Evolutionary conservation across 2,113 vertebrate species (phyloP).

Genomic region (Furnarius figulus): DNA sequence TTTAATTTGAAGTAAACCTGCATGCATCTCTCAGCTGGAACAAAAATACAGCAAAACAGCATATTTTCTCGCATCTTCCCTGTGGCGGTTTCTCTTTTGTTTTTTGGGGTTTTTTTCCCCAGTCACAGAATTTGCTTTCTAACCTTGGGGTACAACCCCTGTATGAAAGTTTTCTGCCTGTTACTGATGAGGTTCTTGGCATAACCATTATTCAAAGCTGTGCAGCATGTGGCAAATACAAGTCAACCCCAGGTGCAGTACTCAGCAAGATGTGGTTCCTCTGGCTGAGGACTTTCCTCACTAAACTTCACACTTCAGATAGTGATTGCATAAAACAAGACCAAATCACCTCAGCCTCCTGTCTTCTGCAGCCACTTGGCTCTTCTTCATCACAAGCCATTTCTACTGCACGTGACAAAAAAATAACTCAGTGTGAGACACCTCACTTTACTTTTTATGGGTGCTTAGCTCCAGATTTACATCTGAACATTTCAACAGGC

Average conservation of each 20-base stretch:
- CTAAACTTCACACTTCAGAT: background rate
- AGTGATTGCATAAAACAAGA: background rate
- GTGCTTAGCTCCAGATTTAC: background rate
- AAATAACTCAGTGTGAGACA: background rate
- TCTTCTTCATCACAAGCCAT: background rate
- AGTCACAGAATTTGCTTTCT: background rate
- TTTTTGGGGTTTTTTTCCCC: background rate
- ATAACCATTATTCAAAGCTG: background rate
- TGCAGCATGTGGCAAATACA: background rate
- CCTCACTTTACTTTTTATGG: background rate
- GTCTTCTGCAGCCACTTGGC: background rate
- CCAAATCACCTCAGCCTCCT: background rate
- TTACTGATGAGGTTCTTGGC: background rate
- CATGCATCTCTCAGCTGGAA: background rate
- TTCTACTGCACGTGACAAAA: background rate
- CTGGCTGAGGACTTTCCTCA: background rate
- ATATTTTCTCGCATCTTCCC: background rate
- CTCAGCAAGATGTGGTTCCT: background rate
- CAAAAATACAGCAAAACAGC: background rate
- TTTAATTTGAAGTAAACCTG: background rate
- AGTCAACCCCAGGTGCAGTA: background rate
- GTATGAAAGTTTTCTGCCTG: background rate
- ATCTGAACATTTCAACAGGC: background rate
- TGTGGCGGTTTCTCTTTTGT: background rate
- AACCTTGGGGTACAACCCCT: background rate